phyloP scores from a whole-genome alignment of 2,888 invertebrate genomes.

The Sipha maydis region DNA sequence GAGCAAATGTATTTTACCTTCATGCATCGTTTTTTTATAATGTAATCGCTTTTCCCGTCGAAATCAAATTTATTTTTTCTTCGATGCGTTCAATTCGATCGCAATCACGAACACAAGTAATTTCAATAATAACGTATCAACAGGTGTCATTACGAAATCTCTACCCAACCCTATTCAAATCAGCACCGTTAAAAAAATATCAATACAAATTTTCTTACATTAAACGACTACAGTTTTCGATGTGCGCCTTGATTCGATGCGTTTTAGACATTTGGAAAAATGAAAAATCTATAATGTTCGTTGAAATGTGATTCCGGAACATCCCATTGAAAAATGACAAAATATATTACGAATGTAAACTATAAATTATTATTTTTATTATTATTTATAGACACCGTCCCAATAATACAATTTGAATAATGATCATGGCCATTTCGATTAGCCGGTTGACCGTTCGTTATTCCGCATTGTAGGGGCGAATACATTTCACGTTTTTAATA shows the following conservation, averaged over 20 bases:
- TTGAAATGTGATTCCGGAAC: neutral
- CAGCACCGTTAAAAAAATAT: neutral
- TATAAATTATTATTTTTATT: slow-evolving; percentile 7
- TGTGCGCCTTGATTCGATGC: neutral
- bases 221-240: neutral
- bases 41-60: no score
- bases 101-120: no score
- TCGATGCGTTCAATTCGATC: no score
- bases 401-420: slow-evolving; percentile 14
- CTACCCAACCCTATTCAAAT: no score
- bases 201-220: neutral
- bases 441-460: neutral
- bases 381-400: neutral
- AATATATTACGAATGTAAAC: neutral
- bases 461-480: neutral
- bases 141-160: no score
- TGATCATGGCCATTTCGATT: slow-evolving; percentile 5
- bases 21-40: no score
- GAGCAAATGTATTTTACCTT: no score
- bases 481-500: slow-evolving; percentile 20
- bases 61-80: no score
- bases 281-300: neutral
- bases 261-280: neutral
- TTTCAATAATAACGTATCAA: no score
- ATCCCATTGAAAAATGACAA: neutral